A percentile compares a stretch with the other conserved stretches of the same genome.
Evolutionary conservation across 2,797 vertebrate genomes (phyloP).

Genomic region (Arnoldichthys spilopterus): DNA sequence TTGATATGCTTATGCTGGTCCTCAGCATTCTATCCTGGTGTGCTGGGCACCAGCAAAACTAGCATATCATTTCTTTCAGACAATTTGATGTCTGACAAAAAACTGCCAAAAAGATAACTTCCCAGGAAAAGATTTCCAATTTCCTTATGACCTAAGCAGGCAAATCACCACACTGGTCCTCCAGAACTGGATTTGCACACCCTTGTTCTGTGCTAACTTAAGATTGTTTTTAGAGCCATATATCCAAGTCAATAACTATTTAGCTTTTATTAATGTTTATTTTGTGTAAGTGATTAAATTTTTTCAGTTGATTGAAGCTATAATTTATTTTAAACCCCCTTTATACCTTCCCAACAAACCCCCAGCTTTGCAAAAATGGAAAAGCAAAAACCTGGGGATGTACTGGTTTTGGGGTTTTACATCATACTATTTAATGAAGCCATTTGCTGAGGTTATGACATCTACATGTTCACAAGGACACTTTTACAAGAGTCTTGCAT

Average conservation of each 20-base stretch:
- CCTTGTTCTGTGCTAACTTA: too few species aligned
- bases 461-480: conserved; percentile 33
- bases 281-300: neutral
- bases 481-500: conserved; percentile 40
- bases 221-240: neutral
- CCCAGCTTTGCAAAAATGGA: conserved; percentile 2
- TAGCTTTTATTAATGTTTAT: neutral
- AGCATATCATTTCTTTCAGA: neutral
- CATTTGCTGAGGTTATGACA: conserved; percentile 47
- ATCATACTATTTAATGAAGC: conserved; percentile 51
- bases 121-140: too few species aligned
- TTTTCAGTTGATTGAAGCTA: neutral
- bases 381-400: conserved; percentile 29
- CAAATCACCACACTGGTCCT: too few species aligned
- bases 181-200: too few species aligned
- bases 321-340: conserved; percentile 12
- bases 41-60: too few species aligned
- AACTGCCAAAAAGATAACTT: too few species aligned
- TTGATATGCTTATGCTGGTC: too few species aligned
- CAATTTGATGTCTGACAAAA: too few species aligned
- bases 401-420: conserved; percentile 44
- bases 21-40: too few species aligned
- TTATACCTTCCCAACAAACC: neutral
- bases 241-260: neutral
- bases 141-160: too few species aligned